Percentiles rank a stretch among this genome's conserved stretches.
Evolutionary conservation across 2,797 vertebrate species (phyloP).

Genomic region (Hoplostethus atlanticus): DNA sequence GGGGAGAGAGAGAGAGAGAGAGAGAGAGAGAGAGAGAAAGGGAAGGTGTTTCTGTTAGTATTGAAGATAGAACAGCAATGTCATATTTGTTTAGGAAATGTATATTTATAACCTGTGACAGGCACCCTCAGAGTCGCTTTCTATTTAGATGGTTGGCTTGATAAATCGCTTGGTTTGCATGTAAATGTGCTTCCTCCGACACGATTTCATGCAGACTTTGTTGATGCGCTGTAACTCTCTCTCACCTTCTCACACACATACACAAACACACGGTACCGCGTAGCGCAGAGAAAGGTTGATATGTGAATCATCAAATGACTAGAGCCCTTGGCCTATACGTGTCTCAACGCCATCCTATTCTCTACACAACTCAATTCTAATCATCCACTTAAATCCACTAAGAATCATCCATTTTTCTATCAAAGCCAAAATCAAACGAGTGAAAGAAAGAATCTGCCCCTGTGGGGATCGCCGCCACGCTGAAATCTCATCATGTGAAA

Average conservation of each 20-base stretch:
- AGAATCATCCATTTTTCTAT: conserved; percentile 48
- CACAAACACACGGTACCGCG: conserved; percentile 13
- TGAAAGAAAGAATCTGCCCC: conserved; percentile 48
- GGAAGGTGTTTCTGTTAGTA: conserved; percentile 25
- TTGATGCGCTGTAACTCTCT: conserved; percentile 32
- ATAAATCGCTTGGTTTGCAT: conserved; percentile 71
- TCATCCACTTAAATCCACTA: conserved; percentile 68
- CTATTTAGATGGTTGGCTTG: conserved; percentile 67
- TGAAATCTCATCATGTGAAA: conserved; percentile 76
- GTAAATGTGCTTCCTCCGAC: conserved; percentile 61
- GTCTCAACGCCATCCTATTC: conserved; percentile 36
- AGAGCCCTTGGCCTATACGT: conserved; percentile 30
- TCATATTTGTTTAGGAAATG: conserved; percentile 70
- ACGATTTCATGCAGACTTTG: conserved; percentile 49
- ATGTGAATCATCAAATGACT: conserved; percentile 59
- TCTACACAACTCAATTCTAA: conserved; percentile 56
- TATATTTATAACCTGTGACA: conserved; percentile 59
- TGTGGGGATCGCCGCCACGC: conserved; percentile 52
- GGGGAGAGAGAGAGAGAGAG: neutral
- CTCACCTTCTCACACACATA: neutral
- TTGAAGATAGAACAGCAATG: conserved; percentile 56
- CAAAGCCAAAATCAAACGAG: conserved; percentile 70
- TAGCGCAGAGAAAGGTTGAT: conserved; percentile 33
- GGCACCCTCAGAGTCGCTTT: conserved; percentile 62
- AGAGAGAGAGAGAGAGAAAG: conserved; percentile 14